phyloP scores from a whole-genome alignment of 1,140 invertebrate species.

The Atopsyche davidsoni region DNA sequence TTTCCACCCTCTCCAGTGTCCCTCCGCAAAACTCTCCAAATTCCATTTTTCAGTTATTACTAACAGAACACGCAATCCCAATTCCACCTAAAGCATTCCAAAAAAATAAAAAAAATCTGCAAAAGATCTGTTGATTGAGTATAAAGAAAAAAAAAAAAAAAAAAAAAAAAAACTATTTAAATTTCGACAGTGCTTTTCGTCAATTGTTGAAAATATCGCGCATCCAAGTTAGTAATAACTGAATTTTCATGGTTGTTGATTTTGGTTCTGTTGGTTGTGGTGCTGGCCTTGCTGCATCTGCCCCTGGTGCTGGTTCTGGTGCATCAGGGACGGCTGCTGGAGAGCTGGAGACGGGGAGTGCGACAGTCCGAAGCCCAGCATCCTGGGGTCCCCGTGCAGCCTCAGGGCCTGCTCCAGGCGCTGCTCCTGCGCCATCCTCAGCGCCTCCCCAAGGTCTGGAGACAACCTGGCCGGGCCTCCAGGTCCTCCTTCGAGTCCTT shows the following conservation, averaged over 20 bases:
- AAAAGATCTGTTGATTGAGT: slow-evolving; percentile 6
- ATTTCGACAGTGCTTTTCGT: background rate
- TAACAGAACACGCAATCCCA: slow-evolving; percentile 28
- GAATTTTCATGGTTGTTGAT: slow-evolving; percentile 45
- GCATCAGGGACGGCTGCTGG: slow-evolving; percentile 37
- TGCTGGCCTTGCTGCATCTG: slow-evolving; percentile 38
- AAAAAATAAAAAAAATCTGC: slow-evolving; percentile 21
- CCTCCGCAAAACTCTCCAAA: background rate
- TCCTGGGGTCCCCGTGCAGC: slow-evolving; percentile 58
- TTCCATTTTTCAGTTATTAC: slow-evolving; percentile 28
- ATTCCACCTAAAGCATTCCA: too few species aligned
- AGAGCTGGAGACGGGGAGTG: slow-evolving; percentile 38
- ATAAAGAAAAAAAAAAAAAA: background rate
- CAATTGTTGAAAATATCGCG: slow-evolving; percentile 28
- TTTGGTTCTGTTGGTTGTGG: slow-evolving; percentile 41
- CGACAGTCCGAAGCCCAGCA: slow-evolving; percentile 46
- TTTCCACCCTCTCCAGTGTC: background rate
- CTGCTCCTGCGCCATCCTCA: slow-evolving; percentile 69
- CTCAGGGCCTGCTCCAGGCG: slow-evolving; percentile 74
- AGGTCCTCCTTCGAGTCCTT: slow-evolving; percentile 32
- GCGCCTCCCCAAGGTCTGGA: slow-evolving; percentile 60
- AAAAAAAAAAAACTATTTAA: slow-evolving; percentile 9
- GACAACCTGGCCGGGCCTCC: slow-evolving; percentile 49
- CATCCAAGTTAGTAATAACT: slow-evolving; percentile 51
- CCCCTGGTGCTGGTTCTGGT: slow-evolving; percentile 39